Conservation (phyloP, 2,113 vertebrate genomes). For the Emydura subglobosa region DNA sequence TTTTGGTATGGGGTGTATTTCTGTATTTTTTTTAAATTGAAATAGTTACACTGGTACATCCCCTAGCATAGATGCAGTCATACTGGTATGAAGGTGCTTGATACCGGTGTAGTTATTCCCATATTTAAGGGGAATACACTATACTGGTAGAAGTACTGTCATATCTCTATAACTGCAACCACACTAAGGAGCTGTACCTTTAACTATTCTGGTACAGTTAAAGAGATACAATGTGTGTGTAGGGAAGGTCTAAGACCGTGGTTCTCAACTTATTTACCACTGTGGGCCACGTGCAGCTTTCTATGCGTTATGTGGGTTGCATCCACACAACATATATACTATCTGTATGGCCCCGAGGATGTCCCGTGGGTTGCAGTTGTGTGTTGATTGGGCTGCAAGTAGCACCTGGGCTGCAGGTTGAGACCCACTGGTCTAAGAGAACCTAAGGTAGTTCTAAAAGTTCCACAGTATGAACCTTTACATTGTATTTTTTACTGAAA, state of each 20-base stretch:
- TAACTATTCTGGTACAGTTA: not conserved
- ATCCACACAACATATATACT: no score
- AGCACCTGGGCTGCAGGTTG: no score
- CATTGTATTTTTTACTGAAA: not conserved
- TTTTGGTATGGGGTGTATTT: conserved; percentile 27
- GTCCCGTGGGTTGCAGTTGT: no score
- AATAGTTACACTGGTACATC: not conserved
- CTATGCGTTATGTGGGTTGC: no score
- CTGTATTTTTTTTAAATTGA: not conserved
- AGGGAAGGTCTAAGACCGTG: not conserved
- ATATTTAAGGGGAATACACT: not conserved
- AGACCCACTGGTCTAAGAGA: not conserved
- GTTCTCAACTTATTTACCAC: no score
- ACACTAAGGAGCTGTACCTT: not conserved
- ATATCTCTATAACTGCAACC: not conserved
- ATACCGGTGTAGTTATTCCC: not conserved
- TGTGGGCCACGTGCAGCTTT: no score
- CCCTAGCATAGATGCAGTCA: not conserved
- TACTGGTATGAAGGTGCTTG: rapidly evolving
- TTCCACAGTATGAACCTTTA: not conserved
- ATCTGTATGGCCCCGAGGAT: no score
- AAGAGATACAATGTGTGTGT: not conserved
- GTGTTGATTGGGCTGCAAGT: no score
- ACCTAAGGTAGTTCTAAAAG: not conserved
- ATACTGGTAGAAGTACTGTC: not conserved